Conservation (phyloP, 2,113 vertebrate species). For the Atherinomorus stipes region DNA sequence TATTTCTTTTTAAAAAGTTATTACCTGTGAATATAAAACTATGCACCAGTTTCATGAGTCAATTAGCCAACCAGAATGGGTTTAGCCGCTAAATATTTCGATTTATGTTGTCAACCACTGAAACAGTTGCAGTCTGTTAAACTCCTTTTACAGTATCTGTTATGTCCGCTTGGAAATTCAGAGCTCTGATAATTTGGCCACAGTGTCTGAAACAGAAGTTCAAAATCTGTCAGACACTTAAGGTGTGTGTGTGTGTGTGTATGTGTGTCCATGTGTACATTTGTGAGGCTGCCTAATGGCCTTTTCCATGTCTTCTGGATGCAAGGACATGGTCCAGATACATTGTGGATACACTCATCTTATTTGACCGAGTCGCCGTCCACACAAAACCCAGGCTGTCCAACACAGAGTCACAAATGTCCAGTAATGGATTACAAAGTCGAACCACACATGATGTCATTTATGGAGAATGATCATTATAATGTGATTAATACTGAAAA, state of each 20-base stretch:
- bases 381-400: neutral
- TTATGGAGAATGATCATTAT: conserved; percentile 2
- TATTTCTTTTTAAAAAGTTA: neutral
- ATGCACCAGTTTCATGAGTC: neutral
- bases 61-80: neutral
- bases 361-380: conserved; percentile 19
- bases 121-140: neutral
- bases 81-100: neutral
- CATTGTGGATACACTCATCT: conserved; percentile 29
- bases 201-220: neutral
- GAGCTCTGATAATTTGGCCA: neutral
- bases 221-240: neutral
- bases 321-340: conserved; percentile 21
- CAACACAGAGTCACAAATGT: neutral
- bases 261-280: neutral
- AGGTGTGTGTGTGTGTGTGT: neutral
- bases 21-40: neutral
- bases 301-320: conserved; percentile 13
- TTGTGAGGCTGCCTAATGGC: conserved; percentile 11
- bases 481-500: conserved; percentile 26
- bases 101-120: neutral
- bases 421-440: conserved; percentile 10
- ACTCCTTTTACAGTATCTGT: neutral
- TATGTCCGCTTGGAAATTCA: neutral
- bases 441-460: conserved; percentile 12